phyloP scores from a whole-genome alignment of 2,113 vertebrate genomes.

The Anoplopoma fimbria region DNA sequence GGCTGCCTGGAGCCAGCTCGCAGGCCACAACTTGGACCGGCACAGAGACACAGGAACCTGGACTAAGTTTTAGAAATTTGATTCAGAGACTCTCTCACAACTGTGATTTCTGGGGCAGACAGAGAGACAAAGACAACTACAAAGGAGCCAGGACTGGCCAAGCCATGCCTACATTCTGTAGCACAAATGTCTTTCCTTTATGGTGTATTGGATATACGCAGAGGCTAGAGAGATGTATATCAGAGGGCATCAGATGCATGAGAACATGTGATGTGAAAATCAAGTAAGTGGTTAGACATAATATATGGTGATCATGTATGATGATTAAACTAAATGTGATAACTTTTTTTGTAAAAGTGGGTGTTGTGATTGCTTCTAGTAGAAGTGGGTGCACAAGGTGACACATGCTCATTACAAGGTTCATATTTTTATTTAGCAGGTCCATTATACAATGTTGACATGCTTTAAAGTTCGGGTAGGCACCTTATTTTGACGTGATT shows the following conservation, averaged over 20 bases:
- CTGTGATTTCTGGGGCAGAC: conserved; percentile 67
- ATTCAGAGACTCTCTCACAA: conserved; percentile 78
- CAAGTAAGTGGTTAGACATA: conserved; percentile 72
- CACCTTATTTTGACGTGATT: neutral
- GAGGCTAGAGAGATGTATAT: conserved; percentile 58
- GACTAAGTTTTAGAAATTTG: conserved; percentile 74
- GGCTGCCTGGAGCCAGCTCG: conserved; percentile 47
- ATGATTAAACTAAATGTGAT: conserved; percentile 78
- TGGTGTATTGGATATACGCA: conserved; percentile 64
- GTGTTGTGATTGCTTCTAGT: neutral
- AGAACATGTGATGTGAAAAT: conserved; percentile 71
- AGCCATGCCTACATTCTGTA: conserved; percentile 78
- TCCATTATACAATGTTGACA: neutral
- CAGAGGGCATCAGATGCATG: conserved; percentile 72
- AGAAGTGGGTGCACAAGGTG: neutral
- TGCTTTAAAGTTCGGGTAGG: neutral
- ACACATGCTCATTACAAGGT: neutral
- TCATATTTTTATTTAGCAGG: neutral
- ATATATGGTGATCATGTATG: conserved; percentile 73
- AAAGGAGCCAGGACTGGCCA: conserved; percentile 69
- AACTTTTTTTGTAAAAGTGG: conserved; percentile 74
- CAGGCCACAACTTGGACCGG: conserved; percentile 70
- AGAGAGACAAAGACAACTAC: conserved; percentile 67
- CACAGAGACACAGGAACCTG: conserved; percentile 75
- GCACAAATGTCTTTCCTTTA: conserved; percentile 76